Evolutionary conservation across 2,888 invertebrate genomes (phyloP), one percentile per base, ranked within the genome.

Genomic region (Drosophila fungiperda): DNA sequence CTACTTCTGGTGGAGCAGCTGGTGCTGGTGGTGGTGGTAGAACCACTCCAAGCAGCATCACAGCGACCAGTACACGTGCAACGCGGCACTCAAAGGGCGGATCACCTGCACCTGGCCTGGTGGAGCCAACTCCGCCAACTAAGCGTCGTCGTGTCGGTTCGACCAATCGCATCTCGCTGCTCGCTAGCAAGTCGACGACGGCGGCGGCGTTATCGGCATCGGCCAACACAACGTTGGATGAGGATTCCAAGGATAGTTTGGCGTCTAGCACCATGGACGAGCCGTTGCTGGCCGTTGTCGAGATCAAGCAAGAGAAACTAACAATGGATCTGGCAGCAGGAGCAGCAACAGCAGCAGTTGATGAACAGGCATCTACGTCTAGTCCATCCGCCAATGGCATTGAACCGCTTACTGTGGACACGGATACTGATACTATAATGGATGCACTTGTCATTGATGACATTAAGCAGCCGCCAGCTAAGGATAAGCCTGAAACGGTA

Each of bases 211-310:
- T 32, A 23, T n/a, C 35, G 3, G 80, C 81, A 8, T 79, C 81
- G 0, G 63, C 76, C 54, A 76, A 70, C 7, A 80, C 35, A 35
- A 67, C 23, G 20, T 35, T 15, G 74, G 92, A 92, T 38, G 92
- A 92, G 66, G 92, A 92, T 60, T 92, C 92, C 45, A 92, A 92
- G 74, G 92, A 92, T 49, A 92, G 92, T 26, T 74, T 91, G 73
- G 83, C 92, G 12, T 92, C 92, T 29, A 63, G 35, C n/a, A 89
- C 81, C 7, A 89, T 91, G 69, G 92, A 92, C 48, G 92, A 92
- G 17, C 64, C 89, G 50, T 59, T 90, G 42, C 72, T 90, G 70
- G 81, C 89, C 6, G 82, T 83, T 17, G 82, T 81, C 1, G 89
- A 91, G 36, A 89, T 91, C 6, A 92, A 91, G 62, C 74, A 85